These are phyloP conservation scores for Eueremaeus valkanovi DNA, from an alignment of 2,888 invertebrate species.

Conservation along the genomic window DNA sequence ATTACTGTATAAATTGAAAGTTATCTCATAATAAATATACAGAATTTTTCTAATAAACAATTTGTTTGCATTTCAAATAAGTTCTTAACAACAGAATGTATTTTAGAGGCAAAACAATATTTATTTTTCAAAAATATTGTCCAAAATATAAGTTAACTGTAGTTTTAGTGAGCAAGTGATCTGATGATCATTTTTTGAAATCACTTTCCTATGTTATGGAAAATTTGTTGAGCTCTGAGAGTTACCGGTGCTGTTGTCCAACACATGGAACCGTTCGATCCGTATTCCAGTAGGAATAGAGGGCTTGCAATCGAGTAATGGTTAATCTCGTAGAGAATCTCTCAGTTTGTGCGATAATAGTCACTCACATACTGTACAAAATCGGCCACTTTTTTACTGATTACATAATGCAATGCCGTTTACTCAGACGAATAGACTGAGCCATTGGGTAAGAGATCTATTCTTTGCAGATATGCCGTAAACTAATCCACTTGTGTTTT, in stretches of 20 bases:
- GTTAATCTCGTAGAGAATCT: constrained; percentile 9
- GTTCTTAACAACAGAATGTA: too few relatives aligned
- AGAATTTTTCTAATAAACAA: too few relatives aligned
- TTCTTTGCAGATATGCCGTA: not conserved
- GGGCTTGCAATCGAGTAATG: not conserved
- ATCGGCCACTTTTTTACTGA: constrained; percentile 28
- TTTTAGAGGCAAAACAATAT: too few relatives aligned
- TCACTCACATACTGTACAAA: not conserved
- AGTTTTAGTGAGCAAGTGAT: too few relatives aligned
- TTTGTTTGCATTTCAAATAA: too few relatives aligned
- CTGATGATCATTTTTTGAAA: not conserved
- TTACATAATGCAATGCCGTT: constrained; percentile 31
- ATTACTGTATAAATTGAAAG: too few relatives aligned
- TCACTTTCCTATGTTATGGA: not conserved
- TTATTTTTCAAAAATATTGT: too few relatives aligned
- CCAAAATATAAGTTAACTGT: too few relatives aligned
- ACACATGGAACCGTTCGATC: not conserved
- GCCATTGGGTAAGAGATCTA: constrained; percentile 7
- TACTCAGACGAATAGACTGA: too few relatives aligned
- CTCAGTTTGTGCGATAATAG: constrained; percentile 23
- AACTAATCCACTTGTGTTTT: constrained; percentile 34
- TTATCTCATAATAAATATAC: too few relatives aligned
- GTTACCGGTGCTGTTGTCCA: not conserved
- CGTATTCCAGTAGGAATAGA: constrained; percentile 18
- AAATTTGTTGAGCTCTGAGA: not conserved